Conservation (phyloP, 1,140 invertebrate species). For the Drosophila ficusphila region DNA sequence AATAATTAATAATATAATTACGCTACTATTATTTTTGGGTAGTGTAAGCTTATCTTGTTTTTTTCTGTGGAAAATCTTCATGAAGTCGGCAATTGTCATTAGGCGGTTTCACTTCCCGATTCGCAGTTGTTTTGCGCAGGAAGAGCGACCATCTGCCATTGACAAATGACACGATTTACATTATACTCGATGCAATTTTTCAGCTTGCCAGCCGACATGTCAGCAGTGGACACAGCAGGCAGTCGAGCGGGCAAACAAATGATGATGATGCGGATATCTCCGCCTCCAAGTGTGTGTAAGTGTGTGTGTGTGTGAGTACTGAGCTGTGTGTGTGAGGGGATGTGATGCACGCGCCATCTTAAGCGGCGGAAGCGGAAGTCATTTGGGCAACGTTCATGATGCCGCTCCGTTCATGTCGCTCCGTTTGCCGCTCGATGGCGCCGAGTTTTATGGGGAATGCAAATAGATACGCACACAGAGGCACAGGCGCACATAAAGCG, state of each 20-base stretch:
- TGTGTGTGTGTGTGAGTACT: slow-evolving; percentile 24
- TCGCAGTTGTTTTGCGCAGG: slow-evolving; percentile 13
- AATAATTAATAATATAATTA: no score
- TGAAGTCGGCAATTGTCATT: slow-evolving; percentile 69
- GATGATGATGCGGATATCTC: slow-evolving; percentile 61
- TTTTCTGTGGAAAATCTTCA: neutral
- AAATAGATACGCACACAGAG: slow-evolving; percentile 44
- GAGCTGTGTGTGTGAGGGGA: slow-evolving; percentile 28
- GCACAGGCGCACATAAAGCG: slow-evolving; percentile 42
- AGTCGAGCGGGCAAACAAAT: slow-evolving; percentile 65
- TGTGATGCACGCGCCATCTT: slow-evolving; percentile 62
- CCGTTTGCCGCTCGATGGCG: slow-evolving; percentile 45
- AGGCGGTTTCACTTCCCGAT: slow-evolving; percentile 22
- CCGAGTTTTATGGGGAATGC: slow-evolving; percentile 72
- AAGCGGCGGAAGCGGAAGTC: slow-evolving; percentile 80
- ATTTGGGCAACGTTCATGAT: slow-evolving; percentile 74
- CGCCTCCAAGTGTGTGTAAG: slow-evolving; percentile 1
- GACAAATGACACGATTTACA: slow-evolving; percentile 84
- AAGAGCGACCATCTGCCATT: slow-evolving; percentile 69
- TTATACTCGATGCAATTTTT: slow-evolving; percentile 81
- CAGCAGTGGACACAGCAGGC: slow-evolving; percentile 67
- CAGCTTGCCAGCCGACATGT: slow-evolving; percentile 55
- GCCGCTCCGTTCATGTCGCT: slow-evolving; percentile 50
- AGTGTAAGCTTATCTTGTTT: neutral
- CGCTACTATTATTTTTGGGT: no score